Percentiles rank a stretch among this genome's conserved stretches.
These are phyloP conservation scores for Empidonax alnorum DNA, from an alignment of 2,113 vertebrate genomes.

Conservation along the genomic window DNA sequence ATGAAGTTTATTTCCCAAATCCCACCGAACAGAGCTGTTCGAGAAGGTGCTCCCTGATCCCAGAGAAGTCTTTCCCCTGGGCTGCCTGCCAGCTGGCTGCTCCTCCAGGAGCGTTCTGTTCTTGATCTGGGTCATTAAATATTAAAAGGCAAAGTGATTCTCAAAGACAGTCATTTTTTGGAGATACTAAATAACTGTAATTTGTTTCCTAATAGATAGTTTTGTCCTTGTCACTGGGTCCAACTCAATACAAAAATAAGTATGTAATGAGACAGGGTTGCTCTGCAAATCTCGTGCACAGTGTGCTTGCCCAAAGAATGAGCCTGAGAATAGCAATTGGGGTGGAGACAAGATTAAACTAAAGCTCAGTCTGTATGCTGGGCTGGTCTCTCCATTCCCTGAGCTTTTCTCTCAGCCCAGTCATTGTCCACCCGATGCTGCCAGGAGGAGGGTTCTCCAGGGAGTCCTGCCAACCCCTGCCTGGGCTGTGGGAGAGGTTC, in stretches of 20 bases:
- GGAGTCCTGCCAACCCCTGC: background rate
- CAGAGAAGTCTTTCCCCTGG: background rate
- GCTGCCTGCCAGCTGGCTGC: slow-evolving; percentile 51
- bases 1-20: rapidly evolving
- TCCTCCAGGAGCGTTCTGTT: slow-evolving; percentile 20
- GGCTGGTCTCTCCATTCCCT: rapidly evolving
- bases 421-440: rapidly evolving
- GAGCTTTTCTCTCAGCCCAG: background rate
- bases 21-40: background rate
- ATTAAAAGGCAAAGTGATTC: slow-evolving; percentile 65
- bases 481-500: background rate
- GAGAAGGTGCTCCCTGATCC: background rate
- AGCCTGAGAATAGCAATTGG: background rate
- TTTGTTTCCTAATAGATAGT: slow-evolving; percentile 59
- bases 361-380: rapidly evolving
- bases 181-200: slow-evolving; percentile 64
- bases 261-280: background rate
- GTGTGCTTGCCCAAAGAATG: background rate
- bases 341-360: background rate
- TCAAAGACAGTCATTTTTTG: slow-evolving; percentile 22
- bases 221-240: slow-evolving; percentile 51
- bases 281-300: background rate
- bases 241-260: background rate
- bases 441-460: background rate
- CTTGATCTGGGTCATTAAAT: slow-evolving; percentile 64